phyloP scores from a whole-genome alignment of 1,140 invertebrate genomes.

The Helicorthomorpha holstii region DNA sequence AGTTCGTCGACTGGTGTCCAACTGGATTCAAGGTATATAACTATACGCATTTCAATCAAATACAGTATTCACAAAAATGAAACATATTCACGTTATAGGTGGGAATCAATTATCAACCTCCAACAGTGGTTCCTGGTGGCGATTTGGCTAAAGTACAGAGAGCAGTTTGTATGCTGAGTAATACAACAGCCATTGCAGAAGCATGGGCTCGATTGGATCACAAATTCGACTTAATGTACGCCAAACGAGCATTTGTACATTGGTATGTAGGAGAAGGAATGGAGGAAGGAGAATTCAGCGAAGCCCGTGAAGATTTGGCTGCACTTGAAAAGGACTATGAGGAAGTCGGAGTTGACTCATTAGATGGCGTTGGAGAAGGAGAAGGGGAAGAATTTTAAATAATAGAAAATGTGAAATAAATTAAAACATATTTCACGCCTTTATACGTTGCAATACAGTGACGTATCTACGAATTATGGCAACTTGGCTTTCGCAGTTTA shows the following conservation, averaged over 20 bases:
- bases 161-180: slow-evolving; percentile 58
- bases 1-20: slow-evolving; percentile 83
- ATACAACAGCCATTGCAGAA: slow-evolving; percentile 54
- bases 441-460: too few relatives aligned
- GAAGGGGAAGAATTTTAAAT: slow-evolving; percentile 38
- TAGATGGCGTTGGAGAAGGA: slow-evolving; percentile 48
- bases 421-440: too few relatives aligned
- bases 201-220: slow-evolving; percentile 39
- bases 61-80: not conserved
- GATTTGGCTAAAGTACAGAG: slow-evolving; percentile 60
- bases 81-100: slow-evolving; percentile 11
- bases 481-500: too few relatives aligned
- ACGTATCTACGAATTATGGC: too few relatives aligned
- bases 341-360: slow-evolving; percentile 37
- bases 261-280: slow-evolving; percentile 52
- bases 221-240: slow-evolving; percentile 39
- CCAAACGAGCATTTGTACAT: slow-evolving; percentile 56
- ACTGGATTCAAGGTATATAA: slow-evolving; percentile 50
- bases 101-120: slow-evolving; percentile 31
- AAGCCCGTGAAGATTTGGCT: slow-evolving; percentile 39
- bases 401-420: too few relatives aligned
- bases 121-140: slow-evolving; percentile 37
- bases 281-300: slow-evolving; percentile 33
- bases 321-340: slow-evolving; percentile 50
- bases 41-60: not conserved